Base-by-base conservation (phyloP, 2,797 vertebrate species). In the Parauchenoglanis ngamensis region DNA sequence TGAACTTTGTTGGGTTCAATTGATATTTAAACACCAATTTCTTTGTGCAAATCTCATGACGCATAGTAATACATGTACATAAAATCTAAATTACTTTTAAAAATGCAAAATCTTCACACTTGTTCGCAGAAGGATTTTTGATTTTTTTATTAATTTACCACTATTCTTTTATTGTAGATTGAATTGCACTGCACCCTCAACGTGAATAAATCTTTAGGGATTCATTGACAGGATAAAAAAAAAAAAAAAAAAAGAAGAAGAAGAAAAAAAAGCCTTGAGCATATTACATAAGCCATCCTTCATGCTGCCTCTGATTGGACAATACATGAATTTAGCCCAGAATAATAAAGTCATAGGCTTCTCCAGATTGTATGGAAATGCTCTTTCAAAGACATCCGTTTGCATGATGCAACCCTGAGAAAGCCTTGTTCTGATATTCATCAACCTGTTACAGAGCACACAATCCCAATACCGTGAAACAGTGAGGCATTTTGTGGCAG, bases 391-490 rank as follows among this genome's bases (percentile, higher is more conserved):
- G 56, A 73, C 83, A 28, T 6, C 28, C 87, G 0, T 72, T 80
- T 70, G 83, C 84, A 85, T 84, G 84, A 85, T 85, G 84, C 84
- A 85, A 85, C 49, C 77, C 23, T 7, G 59, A 88, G 87, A 82
- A 88, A 88, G 57, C 46, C 68, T 73, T 4, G 31, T 31, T 67
- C 68, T 40, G 75, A 85, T 61, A 63, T 85, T 81, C 59, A 57
- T 85, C 84, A 67, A 85, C 77, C 68, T 76, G 78, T 72, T 65
- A 85, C 23, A 10, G 63, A 57, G 87, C 10, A 5, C 77, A 76
- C 21, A 23, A 76, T 82, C 46, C 83, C 77, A 65, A 79, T 28
- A 84, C n/a, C 52, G 5, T 4, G 21, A 59, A 65, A 56, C 79
- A 84, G 25, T 67, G 35, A 76, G 83, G 56, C 49, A 63, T 84